These are phyloP conservation scores for Cotesia typhae DNA, from an alignment of 1,140 invertebrate genomes.

Conservation along the genomic window DNA sequence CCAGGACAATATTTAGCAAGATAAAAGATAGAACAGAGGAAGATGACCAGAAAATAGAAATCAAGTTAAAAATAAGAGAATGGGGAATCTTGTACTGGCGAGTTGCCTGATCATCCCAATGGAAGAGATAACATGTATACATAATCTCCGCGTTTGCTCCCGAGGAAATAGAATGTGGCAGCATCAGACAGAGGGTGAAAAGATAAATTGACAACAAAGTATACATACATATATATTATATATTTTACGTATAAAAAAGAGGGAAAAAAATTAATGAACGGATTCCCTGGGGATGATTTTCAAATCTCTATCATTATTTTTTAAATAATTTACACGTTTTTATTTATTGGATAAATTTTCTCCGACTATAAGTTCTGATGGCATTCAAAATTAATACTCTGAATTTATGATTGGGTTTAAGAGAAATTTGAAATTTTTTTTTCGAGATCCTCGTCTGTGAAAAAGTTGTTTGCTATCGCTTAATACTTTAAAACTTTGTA, in stretches of 20 bases:
- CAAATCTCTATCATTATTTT: conserved; percentile 4
- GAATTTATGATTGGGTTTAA: no score
- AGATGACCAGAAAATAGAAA: conserved; percentile 4
- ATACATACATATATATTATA: not conserved
- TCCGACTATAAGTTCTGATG: no score
- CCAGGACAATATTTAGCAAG: not conserved
- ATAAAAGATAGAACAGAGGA: conserved; percentile 1
- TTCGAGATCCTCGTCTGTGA: no score
- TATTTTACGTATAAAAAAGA: not conserved
- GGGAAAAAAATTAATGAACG: conserved; percentile 11
- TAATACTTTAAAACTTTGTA: no score
- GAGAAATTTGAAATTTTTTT: no score
- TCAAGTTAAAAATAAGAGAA: conserved; percentile 39
- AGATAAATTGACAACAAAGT: not conserved
- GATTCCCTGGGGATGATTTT: not conserved
- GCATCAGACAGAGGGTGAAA: not conserved
- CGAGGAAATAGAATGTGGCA: conserved; percentile 7
- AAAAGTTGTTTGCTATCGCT: no score
- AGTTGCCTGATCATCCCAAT: conserved; percentile 45
- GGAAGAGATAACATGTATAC: conserved; percentile 28
- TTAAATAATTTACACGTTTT: not conserved
- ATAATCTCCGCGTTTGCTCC: not conserved
- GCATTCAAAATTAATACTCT: no score
- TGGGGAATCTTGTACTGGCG: conserved; percentile 43
- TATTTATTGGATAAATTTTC: no score